Evolutionary conservation across 2,113 vertebrate genomes (phyloP).

Genomic region (Malurus melanocephalus): DNA sequence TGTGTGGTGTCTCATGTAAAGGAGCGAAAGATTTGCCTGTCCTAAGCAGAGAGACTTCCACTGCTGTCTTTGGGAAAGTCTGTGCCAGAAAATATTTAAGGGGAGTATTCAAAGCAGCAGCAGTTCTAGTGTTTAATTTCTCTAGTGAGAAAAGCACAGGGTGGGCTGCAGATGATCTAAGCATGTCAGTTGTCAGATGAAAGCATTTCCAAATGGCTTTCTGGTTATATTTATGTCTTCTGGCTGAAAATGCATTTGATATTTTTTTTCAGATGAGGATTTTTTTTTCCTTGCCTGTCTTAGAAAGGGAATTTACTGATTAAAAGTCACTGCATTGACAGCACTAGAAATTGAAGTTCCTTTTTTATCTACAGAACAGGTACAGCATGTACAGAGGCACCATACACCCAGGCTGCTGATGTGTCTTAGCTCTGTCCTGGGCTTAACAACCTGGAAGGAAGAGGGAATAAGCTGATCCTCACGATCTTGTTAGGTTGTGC

Average conservation of each 20-base stretch:
- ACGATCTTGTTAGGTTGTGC: background rate
- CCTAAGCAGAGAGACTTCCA: background rate
- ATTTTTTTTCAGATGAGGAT: slow-evolving; percentile 51
- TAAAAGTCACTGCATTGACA: slow-evolving; percentile 58
- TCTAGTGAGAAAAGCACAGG: slow-evolving; percentile 63
- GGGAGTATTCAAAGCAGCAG: slow-evolving; percentile 58
- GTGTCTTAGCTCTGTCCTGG: background rate
- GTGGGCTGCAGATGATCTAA: slow-evolving; percentile 67
- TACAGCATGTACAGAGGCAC: slow-evolving; percentile 7
- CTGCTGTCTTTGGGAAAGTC: slow-evolving; percentile 11
- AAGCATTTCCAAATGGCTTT: slow-evolving; percentile 66
- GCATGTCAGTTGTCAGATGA: slow-evolving; percentile 68
- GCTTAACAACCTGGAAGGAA: background rate
- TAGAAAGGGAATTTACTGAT: slow-evolving; percentile 55
- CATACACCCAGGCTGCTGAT: background rate
- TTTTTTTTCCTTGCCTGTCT: slow-evolving; percentile 22
- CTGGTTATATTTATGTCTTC: slow-evolving; percentile 67
- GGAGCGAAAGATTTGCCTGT: background rate
- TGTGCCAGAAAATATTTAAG: slow-evolving; percentile 61
- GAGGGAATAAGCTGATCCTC: background rate
- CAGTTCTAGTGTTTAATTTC: slow-evolving; percentile 63
- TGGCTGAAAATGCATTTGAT: slow-evolving; percentile 62
- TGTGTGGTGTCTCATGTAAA: background rate
- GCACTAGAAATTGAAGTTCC: slow-evolving; percentile 48
- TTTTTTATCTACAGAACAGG: slow-evolving; percentile 56